phyloP scores from a whole-genome alignment of 1,140 invertebrate genomes.

The Apis laboriosa region DNA sequence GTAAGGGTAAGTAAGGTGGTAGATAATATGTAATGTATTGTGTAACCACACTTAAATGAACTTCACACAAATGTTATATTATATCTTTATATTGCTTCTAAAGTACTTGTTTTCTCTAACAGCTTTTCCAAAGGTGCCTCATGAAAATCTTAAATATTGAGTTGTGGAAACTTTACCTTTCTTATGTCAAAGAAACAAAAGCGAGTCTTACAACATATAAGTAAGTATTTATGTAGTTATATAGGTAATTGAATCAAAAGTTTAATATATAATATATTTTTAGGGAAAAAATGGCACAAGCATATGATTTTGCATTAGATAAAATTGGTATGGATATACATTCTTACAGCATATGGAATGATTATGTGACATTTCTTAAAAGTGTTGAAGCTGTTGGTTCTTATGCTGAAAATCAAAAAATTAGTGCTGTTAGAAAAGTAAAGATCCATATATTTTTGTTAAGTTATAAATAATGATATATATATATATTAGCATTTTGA shows the following conservation, averaged over 20 bases:
- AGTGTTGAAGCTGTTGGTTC: constrained; percentile 98
- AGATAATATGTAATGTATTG: constrained; percentile 55
- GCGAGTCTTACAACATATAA: constrained; percentile 95
- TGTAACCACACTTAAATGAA: constrained; percentile 42
- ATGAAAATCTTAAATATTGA: constrained; percentile 99
- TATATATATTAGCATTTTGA: background rate
- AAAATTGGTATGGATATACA: constrained; percentile 99
- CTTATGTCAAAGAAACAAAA: constrained; percentile 99
- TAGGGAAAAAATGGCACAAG: constrained; percentile 99
- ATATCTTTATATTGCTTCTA: constrained; percentile 59
- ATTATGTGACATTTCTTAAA: constrained; percentile 99
- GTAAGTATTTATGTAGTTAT: constrained; percentile 83
- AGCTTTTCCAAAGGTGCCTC: constrained; percentile 98
- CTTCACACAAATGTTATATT: constrained; percentile 54
- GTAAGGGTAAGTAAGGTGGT: constrained; percentile 77
- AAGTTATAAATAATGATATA: background rate
- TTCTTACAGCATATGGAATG: constrained; percentile 97
- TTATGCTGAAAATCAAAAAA: constrained; percentile 99
- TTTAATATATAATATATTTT: constrained; percentile 66
- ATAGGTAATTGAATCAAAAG: background rate
- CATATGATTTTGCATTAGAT: constrained; percentile 99
- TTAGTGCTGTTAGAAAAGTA: constrained; percentile 97
- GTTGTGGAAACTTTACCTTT: constrained; percentile 98
- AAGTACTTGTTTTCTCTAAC: constrained; percentile 74
- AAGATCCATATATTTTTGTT: constrained; percentile 24